Evolutionary conservation across 2,797 vertebrate species (phyloP).

Genomic region (Echeneis naucrates): DNA sequence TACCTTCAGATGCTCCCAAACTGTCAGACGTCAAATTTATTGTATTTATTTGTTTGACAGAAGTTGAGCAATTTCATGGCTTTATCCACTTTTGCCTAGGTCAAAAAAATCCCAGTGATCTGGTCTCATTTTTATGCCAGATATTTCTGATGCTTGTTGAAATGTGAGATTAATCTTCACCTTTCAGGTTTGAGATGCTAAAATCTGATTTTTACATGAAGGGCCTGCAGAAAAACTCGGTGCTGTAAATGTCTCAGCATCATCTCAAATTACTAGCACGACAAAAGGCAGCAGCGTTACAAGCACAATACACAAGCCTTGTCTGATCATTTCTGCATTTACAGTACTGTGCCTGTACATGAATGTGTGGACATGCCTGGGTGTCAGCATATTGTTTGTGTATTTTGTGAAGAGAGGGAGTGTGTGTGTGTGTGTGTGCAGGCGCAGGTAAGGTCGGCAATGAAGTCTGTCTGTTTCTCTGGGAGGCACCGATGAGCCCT

Average conservation of each 20-base stretch:
- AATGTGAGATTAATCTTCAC: neutral
- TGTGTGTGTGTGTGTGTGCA: slow-evolving; percentile 19
- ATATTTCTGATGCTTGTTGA: too few relatives aligned
- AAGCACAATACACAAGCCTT: neutral
- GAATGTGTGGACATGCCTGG: slow-evolving; percentile 45
- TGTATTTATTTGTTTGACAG: neutral
- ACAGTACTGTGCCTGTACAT: slow-evolving; percentile 55
- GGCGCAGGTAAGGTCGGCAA: slow-evolving; percentile 35
- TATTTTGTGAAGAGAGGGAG: slow-evolving; percentile 2
- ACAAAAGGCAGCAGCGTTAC: neutral
- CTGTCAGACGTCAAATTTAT: slow-evolving; percentile 8
- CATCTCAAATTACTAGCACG: neutral
- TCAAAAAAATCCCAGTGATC: neutral
- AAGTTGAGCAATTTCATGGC: neutral
- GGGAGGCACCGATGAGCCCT: slow-evolving; percentile 40
- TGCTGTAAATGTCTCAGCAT: neutral
- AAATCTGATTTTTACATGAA: neutral
- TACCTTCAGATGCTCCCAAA: neutral
- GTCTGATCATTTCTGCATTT: slow-evolving; percentile 7
- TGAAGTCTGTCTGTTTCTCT: slow-evolving; percentile 37
- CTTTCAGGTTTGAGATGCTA: neutral
- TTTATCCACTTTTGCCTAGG: neutral
- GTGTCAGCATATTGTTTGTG: slow-evolving; percentile 35
- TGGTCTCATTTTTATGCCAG: too few relatives aligned
- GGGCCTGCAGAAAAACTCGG: neutral